Percentiles rank a stretch among this genome's conserved stretches.
Conservation (phyloP, 2,888 invertebrate species). For the Pristionchus mayeri region DNA sequence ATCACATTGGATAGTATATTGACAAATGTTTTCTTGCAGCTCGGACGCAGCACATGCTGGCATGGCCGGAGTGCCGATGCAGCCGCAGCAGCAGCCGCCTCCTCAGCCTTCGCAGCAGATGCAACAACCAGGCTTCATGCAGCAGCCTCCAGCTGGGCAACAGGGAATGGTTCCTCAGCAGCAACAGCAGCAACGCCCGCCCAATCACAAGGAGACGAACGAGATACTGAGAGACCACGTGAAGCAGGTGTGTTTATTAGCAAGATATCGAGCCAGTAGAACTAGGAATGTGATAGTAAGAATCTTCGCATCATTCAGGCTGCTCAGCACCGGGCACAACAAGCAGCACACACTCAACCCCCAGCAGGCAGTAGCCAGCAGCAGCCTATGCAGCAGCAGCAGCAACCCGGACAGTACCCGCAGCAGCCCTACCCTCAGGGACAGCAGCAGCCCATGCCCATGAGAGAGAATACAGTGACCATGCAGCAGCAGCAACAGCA, state of each 20-base stretch:
- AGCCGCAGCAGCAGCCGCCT: background rate
- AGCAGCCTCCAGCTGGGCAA: background rate
- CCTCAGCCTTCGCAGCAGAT: background rate
- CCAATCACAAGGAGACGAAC: background rate
- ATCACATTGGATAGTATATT: too few relatives aligned
- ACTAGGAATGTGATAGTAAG: too few relatives aligned
- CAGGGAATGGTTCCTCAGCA: background rate
- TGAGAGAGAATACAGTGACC: background rate
- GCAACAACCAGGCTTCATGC: background rate
- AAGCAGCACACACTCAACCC: background rate
- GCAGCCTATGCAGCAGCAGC: background rate
- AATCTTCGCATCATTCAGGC: too few relatives aligned
- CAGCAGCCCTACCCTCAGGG: background rate
- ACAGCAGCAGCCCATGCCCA: background rate
- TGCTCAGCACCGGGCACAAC: too few relatives aligned
- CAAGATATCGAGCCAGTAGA: background rate
- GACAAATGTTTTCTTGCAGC: background rate
- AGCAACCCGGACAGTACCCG: background rate
- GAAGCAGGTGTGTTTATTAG: background rate
- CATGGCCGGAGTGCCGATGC: background rate
- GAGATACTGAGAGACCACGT: background rate
- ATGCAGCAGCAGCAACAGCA: background rate
- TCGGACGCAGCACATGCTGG: background rate
- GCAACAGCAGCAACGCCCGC: conserved; percentile 14
- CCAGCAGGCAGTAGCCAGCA: background rate